Base-by-base conservation (phyloP, 1,140 invertebrate species). In the Eriosoma lanigerum region DNA sequence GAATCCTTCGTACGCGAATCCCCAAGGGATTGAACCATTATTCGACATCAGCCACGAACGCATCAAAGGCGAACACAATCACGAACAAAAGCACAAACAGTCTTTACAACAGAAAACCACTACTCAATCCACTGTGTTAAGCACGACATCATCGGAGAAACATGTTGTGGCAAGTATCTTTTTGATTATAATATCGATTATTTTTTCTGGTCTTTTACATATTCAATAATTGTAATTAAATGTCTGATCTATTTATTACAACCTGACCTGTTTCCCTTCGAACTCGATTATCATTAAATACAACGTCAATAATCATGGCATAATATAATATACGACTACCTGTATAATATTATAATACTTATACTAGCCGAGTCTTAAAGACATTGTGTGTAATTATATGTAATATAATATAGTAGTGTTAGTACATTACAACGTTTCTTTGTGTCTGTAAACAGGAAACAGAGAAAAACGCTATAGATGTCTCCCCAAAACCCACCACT, bases 21-120 rank as follows among this genome's bases (percentile, higher is more conserved):
- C 75, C 1, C 75, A 78, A 78, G 75, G 75, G 5, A 60, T 76
- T 4, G 60, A 81, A 84, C 81, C 86, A 84, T 75, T 84, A 50
- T 90, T 91, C 80, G 91, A 92, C 81, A 88, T 91, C 58, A 91
- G 90, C 0, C 90, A 91, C 82, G 87, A 88, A 68, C 78, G 82
- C 29, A 48, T 78, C 38, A 78, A 78, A 78, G 75, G 75, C 0
- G 56, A 78, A 48, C 75, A 78, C 21, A 78, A 78, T 48, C 75
- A 15, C 38, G 75, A 78, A 60, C 21, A 46, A 17, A 78, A 48
- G 12, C 75, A 17, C n/a, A 78, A 78, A 62, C 38, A 44, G n/a
- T 56, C 8, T n/a, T n/a, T 6, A n/a, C 29, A 21, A 48, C 54
- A 60, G 21, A 60, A 78, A 48, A 26, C 38, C 15, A 60, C 75